Evolutionary conservation across 2,888 invertebrate genomes (phyloP).

Genomic region (Nymphalis urticae): DNA sequence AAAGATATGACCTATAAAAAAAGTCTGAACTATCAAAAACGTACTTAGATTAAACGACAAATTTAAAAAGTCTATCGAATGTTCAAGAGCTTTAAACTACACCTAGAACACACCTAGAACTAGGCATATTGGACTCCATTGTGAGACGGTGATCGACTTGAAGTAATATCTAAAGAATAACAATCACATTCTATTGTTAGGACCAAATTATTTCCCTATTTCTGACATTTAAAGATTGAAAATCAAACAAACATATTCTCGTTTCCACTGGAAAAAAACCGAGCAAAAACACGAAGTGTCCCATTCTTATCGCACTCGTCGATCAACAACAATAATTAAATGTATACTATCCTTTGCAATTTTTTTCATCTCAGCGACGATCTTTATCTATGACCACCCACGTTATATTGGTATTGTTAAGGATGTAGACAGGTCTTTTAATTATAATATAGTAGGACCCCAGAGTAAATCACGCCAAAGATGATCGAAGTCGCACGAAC

Average conservation of each 20-base stretch:
- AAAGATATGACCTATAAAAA: constrained; percentile 15
- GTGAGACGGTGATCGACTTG: constrained; percentile 2
- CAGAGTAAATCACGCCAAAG: background rate
- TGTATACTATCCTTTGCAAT: constrained; percentile 23
- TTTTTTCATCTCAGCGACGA: constrained; percentile 32
- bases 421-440: background rate
- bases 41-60: background rate
- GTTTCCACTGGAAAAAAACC: background rate
- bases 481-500: too few relatives aligned
- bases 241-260: background rate
- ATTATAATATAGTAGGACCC: background rate
- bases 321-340: constrained; percentile 27
- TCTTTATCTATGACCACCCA: constrained; percentile 37
- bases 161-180: background rate
- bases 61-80: background rate
- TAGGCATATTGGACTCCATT: constrained; percentile 58
- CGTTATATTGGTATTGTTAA: constrained; percentile 20
- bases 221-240: constrained; percentile 2
- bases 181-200: background rate
- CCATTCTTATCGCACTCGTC: constrained; percentile 22
- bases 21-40: background rate
- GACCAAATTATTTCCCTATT: background rate
- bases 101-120: too few relatives aligned
- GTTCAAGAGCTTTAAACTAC: background rate
- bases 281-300: constrained; percentile 12